Conservation (phyloP, 2,113 vertebrate species). For the Sebastes schlegelii region DNA sequence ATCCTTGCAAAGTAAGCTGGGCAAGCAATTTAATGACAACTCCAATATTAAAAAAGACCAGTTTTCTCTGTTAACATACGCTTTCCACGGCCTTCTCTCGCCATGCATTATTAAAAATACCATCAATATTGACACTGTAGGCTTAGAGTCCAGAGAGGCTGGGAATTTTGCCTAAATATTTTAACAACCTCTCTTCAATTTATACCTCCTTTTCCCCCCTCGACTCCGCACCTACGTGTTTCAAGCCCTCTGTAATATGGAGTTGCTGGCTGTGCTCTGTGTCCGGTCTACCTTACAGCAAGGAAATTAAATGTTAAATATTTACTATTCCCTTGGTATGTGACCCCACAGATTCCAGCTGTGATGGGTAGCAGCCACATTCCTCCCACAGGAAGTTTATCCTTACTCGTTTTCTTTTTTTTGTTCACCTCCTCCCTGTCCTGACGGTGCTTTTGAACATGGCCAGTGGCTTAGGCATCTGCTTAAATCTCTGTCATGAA, state of each 20-base stretch:
- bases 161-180: conserved; percentile 77
- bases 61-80: conserved; percentile 15
- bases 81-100: conserved; percentile 23
- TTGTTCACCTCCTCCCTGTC: conserved; percentile 37
- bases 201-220: conserved; percentile 52
- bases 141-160: conserved; percentile 48
- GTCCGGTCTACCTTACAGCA: conserved; percentile 77
- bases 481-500: conserved; percentile 66
- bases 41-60: conserved; percentile 22
- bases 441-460: conserved; percentile 64
- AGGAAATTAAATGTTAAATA: conserved; percentile 84
- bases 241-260: conserved; percentile 50
- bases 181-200: conserved; percentile 73
- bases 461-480: conserved; percentile 48
- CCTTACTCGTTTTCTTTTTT: conserved; percentile 53
- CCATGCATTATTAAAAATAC: conserved; percentile 67
- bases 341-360: conserved; percentile 76
- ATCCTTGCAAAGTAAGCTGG: conserved; percentile 8
- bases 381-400: conserved; percentile 82
- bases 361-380: conserved; percentile 79
- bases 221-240: conserved; percentile 50
- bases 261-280: conserved; percentile 60
- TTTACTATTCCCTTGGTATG: conserved; percentile 82
- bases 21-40: conserved; percentile 27
- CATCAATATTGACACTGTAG: conserved; percentile 73